Evolutionary conservation across 2,113 vertebrate genomes (phyloP), one percentile per base, ranked within the genome.

Genomic region (Poeciliopsis occidentalis): DNA sequence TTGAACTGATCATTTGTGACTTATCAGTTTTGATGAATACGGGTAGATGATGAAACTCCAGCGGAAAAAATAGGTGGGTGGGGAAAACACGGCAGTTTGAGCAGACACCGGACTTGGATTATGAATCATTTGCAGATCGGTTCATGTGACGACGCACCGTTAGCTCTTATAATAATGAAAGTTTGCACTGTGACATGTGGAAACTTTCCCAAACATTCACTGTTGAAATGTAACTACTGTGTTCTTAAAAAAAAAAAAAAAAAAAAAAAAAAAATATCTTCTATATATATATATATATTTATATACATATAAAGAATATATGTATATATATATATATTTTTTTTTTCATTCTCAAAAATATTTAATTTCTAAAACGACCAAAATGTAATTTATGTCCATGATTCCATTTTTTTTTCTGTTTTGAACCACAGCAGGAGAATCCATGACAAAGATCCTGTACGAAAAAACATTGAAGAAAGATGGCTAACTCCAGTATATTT

Each of bases 381-480:
- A 31, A 30, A 32, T 31, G 8, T 22, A 64, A 41, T 67, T 41
- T 62, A 29, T 12, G 39, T 71, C 4, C 7, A 24, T 19, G 26
- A 62, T 41, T 11, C 57, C 26, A 30, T 7, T 51, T 6, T 61
- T n/a, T 27, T 15, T 61, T 73, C 39, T 22, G 47, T 79, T 86
- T 64, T 70, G n/a, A 87, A 62, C 26, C 47, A 2, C 29, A 72
- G 37, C 54, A 47, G 39, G 69, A 19, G 8, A 69, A 76, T 8
- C 8, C 30, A 32, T 8, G 30, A 80, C 54, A 79, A 54, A 73
- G 37, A 70, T 26, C 63, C 2, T 44, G n/a, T 31, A 74, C 10
- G 63, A 90, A 81, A 86, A 0, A 1, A 17, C 0, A 22, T 57
- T 78, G 69, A 62, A 0, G 0, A n/a, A 76, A 84, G 86, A 85